A percentile compares a stretch with the other conserved stretches of the same genome.
phyloP scores from a whole-genome alignment of 2,797 vertebrate species.

The Chloroceryle amazona region DNA sequence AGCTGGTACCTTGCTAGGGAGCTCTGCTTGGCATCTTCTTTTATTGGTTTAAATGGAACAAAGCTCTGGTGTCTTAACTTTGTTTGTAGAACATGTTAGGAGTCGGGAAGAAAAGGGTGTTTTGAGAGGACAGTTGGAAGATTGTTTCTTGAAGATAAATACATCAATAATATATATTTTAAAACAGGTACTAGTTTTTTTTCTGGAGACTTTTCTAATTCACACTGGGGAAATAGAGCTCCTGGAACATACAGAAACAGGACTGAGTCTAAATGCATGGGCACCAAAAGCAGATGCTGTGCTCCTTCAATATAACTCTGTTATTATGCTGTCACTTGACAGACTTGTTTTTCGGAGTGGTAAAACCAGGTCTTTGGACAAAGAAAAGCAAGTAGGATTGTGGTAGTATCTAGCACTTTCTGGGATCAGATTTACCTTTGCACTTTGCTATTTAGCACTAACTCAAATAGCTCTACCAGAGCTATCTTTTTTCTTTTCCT shows the following conservation, averaged over 20 bases:
- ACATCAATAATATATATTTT: background rate
- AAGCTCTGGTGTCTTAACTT: background rate
- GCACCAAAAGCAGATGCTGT: background rate
- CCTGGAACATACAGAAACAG: background rate
- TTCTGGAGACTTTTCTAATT: background rate
- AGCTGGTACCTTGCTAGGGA: background rate
- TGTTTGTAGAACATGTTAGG: background rate
- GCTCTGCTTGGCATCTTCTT: background rate
- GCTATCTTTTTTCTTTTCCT: background rate
- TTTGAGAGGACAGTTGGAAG: background rate
- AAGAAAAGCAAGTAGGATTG: background rate
- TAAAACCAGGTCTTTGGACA: background rate
- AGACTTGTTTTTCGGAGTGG: background rate
- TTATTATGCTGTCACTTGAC: background rate
- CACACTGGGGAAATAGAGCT: background rate
- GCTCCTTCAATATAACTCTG: background rate
- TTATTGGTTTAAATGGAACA: background rate
- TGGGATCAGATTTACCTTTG: background rate
- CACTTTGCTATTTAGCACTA: background rate
- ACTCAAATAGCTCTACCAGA: background rate
- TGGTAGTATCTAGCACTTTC: background rate
- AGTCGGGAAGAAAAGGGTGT: background rate
- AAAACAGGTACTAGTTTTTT: background rate
- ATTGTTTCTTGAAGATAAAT: background rate
- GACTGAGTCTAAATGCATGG: rapidly evolving